phyloP scores from a whole-genome alignment of 2,888 invertebrate genomes.

The Hydriomena furcata region DNA sequence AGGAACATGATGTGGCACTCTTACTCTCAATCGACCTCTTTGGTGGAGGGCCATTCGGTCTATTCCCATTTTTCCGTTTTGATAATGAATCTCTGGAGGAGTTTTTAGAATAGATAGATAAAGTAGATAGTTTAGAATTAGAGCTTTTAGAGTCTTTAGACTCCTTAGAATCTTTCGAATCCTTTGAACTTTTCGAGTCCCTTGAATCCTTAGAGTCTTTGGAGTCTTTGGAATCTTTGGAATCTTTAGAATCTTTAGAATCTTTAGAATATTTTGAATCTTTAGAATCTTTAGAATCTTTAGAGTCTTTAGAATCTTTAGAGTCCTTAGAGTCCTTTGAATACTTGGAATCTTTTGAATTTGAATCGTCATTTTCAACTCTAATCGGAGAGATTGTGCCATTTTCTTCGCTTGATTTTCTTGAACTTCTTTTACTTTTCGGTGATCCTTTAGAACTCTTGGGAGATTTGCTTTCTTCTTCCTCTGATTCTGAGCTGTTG shows the following conservation, averaged over 20 bases:
- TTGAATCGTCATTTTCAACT: conserved; percentile 62
- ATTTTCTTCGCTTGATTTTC: conserved; percentile 72
- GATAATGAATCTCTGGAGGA: conserved; percentile 28
- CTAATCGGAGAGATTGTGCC: conserved; percentile 50
- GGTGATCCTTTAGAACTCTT: conserved; percentile 43
- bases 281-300: conserved; percentile 47
- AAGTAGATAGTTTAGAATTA: conserved; percentile 16
- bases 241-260: conserved; percentile 27
- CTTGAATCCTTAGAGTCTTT: conserved; percentile 24
- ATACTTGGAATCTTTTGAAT: too few species aligned
- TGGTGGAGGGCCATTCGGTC: conserved; percentile 68
- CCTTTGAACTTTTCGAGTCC: conserved; percentile 11
- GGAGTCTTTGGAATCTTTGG: conserved; percentile 25
- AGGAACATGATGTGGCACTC: conserved; percentile 72
- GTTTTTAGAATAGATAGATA: conserved; percentile 19
- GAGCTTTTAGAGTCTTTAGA: conserved; percentile 45
- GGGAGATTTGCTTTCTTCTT: conserved; percentile 67
- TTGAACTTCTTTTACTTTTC: conserved; percentile 56
- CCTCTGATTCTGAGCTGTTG: conserved; percentile 82
- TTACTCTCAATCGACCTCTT: conserved; percentile 69
- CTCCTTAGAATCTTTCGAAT: conserved; percentile 29
- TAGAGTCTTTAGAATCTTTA: conserved; percentile 27
- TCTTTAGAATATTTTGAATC: conserved; percentile 28
- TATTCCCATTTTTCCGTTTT: conserved; percentile 64
- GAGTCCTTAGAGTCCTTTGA: conserved; percentile 37